These are phyloP conservation scores for Odobenus rosmarus DNA, from an alignment of 2,113 vertebrate species.

Conservation along the genomic window DNA sequence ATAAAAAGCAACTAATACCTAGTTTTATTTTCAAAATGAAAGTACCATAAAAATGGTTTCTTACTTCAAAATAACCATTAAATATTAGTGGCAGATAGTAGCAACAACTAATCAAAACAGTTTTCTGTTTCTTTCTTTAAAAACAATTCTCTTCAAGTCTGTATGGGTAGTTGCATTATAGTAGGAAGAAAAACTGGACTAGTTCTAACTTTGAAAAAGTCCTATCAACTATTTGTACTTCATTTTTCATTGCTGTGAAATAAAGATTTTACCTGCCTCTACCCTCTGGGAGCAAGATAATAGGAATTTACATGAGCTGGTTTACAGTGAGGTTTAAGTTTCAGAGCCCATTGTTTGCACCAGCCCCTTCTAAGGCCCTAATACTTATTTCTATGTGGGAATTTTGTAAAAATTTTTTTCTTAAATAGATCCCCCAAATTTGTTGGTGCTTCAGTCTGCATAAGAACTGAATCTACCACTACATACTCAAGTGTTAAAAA, in stretches of 20 bases:
- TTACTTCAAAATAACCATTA: slow-evolving; percentile 38
- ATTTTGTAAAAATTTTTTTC: background rate
- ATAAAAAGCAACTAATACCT: slow-evolving; percentile 38
- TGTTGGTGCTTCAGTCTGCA: background rate
- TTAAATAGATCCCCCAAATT: background rate
- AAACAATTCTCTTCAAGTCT: background rate
- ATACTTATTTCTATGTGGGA: background rate
- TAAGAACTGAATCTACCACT: background rate
- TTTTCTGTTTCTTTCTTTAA: slow-evolving; percentile 13
- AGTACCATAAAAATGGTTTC: background rate
- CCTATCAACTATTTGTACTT: background rate
- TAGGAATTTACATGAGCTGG: background rate
- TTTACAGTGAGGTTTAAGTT: background rate
- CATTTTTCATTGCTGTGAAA: background rate
- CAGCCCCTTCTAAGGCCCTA: background rate
- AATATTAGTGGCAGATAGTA: background rate
- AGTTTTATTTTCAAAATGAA: slow-evolving; percentile 43
- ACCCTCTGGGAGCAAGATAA: background rate
- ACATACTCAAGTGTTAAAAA: background rate
- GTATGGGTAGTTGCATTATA: background rate
- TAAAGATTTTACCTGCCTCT: background rate
- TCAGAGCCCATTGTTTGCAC: background rate
- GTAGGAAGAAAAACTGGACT: background rate
- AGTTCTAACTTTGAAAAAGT: background rate
- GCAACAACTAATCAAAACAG: background rate